Percentiles rank a stretch among this genome's conserved stretches.
phyloP scores from a whole-genome alignment of 92 coral and sea anemone species.

The Zoanthus gigantus region DNA sequence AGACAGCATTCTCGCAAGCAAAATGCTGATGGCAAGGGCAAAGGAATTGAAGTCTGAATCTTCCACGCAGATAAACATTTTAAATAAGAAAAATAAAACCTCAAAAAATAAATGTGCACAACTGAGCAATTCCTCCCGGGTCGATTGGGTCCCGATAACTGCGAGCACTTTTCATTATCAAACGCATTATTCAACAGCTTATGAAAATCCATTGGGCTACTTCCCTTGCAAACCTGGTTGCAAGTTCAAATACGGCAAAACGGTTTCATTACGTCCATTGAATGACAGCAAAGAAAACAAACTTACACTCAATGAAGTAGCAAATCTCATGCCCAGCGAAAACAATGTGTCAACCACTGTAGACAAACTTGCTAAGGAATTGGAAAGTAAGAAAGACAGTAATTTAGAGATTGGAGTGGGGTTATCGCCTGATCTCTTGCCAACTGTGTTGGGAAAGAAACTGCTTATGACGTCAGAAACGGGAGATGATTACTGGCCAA shows the following conservation, averaged over 20 bases:
- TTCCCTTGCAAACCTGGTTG: slow-evolving; percentile 68
- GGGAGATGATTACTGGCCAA: slow-evolving; percentile 21
- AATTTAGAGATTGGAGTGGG: slow-evolving; percentile 49
- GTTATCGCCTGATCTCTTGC: slow-evolving; percentile 70
- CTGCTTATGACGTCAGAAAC: slow-evolving; percentile 64
- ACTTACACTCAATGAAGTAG: slow-evolving; percentile 85
- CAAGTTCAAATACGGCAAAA: slow-evolving; percentile 48
- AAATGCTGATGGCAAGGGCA: slow-evolving; percentile 58
- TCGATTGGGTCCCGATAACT: slow-evolving; percentile 99
- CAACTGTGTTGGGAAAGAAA: slow-evolving; percentile 87
- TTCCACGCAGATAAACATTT: slow-evolving; percentile 48
- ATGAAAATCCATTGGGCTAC: not conserved
- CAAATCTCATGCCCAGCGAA: slow-evolving; percentile 76
- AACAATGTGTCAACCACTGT: slow-evolving; percentile 64
- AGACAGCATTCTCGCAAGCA: slow-evolving; percentile 72
- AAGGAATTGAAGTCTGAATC: slow-evolving; percentile 65
- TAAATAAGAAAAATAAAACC: slow-evolving; percentile 54
- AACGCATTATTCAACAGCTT: slow-evolving; percentile 30
- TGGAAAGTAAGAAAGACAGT: slow-evolving; percentile 65
- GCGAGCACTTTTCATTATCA: slow-evolving; percentile 82
- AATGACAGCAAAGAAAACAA: slow-evolving; percentile 70
- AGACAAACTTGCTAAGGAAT: slow-evolving; percentile 73
- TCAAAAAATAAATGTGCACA: slow-evolving; percentile 2
- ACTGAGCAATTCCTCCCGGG: slow-evolving; percentile 17
- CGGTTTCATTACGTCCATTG: slow-evolving; percentile 62